Conservation (phyloP, 1,140 invertebrate species). For the Hydropsyche tenuis region DNA sequence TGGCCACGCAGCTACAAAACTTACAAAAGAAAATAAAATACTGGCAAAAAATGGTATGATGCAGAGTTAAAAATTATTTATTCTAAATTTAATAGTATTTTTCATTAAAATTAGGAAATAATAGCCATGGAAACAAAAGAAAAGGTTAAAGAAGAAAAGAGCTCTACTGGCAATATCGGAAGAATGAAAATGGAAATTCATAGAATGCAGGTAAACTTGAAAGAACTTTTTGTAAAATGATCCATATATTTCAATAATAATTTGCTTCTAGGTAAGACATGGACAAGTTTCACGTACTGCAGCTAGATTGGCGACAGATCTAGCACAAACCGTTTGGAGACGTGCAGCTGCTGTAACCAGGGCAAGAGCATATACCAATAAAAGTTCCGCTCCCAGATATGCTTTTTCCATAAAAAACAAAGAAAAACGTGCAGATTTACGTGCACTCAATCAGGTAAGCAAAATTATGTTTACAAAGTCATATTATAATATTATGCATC, state of each 20-base stretch:
- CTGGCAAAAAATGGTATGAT: constrained; percentile 77
- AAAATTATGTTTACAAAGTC: too few species aligned
- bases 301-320: constrained; percentile 76
- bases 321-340: constrained; percentile 76
- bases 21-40: constrained; percentile 73
- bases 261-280: constrained; percentile 62
- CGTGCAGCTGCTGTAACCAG: constrained; percentile 65
- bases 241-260: constrained; percentile 10
- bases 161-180: constrained; percentile 72
- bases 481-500: too few species aligned
- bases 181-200: constrained; percentile 82
- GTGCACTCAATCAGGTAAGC: constrained; percentile 55
- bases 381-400: constrained; percentile 50
- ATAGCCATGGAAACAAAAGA: constrained; percentile 73
- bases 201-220: constrained; percentile 72
- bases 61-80: neutral
- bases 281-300: constrained; percentile 74
- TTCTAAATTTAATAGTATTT: too few species aligned
- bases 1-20: constrained; percentile 68
- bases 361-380: constrained; percentile 49
- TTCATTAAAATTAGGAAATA: constrained; percentile 60
- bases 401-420: constrained; percentile 56
- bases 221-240: constrained; percentile 4
- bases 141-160: constrained; percentile 69
- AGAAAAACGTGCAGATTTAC: constrained; percentile 55